These are phyloP conservation scores for Apodemia zela DNA, from an alignment of 2,888 invertebrate species.

Conservation along the genomic window DNA sequence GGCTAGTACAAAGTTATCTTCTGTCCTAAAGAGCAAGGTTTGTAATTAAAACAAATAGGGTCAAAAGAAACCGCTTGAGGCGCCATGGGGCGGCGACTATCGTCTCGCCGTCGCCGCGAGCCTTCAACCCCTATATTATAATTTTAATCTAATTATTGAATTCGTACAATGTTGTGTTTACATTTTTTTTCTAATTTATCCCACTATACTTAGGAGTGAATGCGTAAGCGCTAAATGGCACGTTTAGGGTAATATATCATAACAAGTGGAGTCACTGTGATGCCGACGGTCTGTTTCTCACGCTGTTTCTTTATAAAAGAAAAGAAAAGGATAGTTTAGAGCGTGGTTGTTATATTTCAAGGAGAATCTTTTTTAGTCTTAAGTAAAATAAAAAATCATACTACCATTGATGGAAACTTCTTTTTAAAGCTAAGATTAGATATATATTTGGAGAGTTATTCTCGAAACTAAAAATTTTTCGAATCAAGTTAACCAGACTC, in stretches of 20 bases:
- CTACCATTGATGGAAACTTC: no score
- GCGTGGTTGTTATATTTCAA: background rate
- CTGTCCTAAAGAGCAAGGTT: conserved; percentile 68
- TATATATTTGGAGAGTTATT: no score
- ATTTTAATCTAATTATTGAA: conserved; percentile 80
- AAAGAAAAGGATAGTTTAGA: background rate
- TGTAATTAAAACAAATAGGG: conserved; percentile 81
- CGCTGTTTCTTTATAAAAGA: conserved; percentile 40
- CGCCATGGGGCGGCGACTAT: conserved; percentile 68
- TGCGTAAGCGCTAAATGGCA: conserved; percentile 79
- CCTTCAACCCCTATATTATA: conserved; percentile 70
- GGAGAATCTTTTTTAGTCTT: background rate
- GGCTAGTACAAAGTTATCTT: conserved; percentile 64
- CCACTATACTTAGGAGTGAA: conserved; percentile 76
- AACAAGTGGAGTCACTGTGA: conserved; percentile 65
- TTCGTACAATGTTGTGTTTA: conserved; percentile 80
- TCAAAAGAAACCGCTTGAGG: conserved; percentile 71
- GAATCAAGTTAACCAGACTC: no score
- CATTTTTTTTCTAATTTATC: conserved; percentile 76
- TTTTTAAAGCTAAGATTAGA: no score
- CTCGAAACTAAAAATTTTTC: no score
- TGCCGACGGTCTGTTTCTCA: conserved; percentile 63
- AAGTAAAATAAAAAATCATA: no score
- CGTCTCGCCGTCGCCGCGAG: conserved; percentile 70
- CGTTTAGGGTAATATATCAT: conserved; percentile 78